phyloP scores from a whole-genome alignment of 2,888 invertebrate species.

The Trisateles emortualis region DNA sequence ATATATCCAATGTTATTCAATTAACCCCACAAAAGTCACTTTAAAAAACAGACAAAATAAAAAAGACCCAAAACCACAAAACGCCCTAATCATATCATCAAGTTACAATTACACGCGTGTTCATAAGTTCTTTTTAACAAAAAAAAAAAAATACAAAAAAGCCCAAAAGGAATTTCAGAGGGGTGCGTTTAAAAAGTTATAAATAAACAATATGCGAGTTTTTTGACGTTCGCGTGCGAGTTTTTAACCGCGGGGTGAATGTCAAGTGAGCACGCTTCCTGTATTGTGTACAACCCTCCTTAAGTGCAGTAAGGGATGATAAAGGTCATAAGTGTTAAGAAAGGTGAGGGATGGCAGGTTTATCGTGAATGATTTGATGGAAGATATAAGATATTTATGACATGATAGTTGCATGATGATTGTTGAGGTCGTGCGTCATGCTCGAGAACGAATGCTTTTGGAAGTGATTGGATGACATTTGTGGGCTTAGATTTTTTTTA shows the following conservation, averaged over 20 bases:
- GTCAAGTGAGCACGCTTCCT: conserved; percentile 74
- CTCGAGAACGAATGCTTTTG: too few species aligned
- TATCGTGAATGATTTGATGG: neutral
- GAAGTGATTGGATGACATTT: too few species aligned
- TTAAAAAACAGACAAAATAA: conserved; percentile 15
- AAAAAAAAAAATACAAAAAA: conserved; percentile 53
- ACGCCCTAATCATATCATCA: conserved; percentile 48
- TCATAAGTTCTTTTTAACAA: conserved; percentile 34
- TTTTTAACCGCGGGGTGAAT: conserved; percentile 67
- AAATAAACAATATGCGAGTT: conserved; percentile 72
- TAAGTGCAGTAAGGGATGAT: conserved; percentile 45
- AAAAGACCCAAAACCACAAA: conserved; percentile 20
- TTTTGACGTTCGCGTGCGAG: conserved; percentile 77
- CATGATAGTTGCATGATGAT: too few species aligned
- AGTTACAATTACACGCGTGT: conserved; percentile 49
- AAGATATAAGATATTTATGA: neutral
- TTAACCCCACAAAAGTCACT: neutral
- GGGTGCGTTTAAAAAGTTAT: conserved; percentile 74
- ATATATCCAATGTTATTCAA: neutral
- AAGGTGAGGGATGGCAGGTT: neutral
- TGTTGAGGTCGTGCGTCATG: too few species aligned
- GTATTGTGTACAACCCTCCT: conserved; percentile 68
- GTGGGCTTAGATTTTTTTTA: too few species aligned
- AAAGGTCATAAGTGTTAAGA: conserved; percentile 34
- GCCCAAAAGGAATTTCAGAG: conserved; percentile 33